A percentile compares a stretch with the other conserved stretches of the same genome.
phyloP scores from a whole-genome alignment of 35 echinoderm and acorn worm genomes.

The Hemicentrotus pulcherrimus region DNA sequence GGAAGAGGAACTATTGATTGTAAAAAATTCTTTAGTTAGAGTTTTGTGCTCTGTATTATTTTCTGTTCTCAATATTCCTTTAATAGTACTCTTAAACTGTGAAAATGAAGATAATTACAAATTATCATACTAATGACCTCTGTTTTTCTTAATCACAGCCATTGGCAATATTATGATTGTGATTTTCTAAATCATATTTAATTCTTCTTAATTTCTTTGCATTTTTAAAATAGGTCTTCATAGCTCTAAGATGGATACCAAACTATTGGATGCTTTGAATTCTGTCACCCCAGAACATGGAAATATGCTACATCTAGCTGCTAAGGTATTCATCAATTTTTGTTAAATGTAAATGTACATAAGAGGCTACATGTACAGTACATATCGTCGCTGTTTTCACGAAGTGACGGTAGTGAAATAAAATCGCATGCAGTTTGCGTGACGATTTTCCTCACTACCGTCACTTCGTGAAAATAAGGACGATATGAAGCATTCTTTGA shows the following conservation, averaged over 20 bases:
- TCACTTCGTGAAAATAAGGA: too few relatives aligned
- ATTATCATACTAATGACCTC: background rate
- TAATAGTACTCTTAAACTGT: background rate
- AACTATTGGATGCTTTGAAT: constrained; percentile 74
- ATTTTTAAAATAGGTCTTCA: background rate
- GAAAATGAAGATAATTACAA: background rate
- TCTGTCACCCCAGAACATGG: constrained; percentile 77
- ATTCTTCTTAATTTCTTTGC: background rate
- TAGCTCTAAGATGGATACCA: constrained; percentile 48
- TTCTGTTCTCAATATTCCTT: background rate
- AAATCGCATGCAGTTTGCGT: too few relatives aligned
- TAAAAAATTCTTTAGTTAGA: background rate
- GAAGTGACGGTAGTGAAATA: too few relatives aligned
- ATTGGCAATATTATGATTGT: background rate
- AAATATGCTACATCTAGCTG: constrained; percentile 85
- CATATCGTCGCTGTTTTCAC: too few relatives aligned
- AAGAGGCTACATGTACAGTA: background rate
- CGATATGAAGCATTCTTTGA: background rate
- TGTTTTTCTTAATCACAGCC: background rate
- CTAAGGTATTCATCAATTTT: constrained; percentile 68
- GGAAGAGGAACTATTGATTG: background rate
- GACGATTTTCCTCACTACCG: too few relatives aligned
- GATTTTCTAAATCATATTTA: background rate
- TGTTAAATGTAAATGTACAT: background rate
- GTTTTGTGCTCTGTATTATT: too few relatives aligned